Evolutionary conservation across 2,113 vertebrate genomes (phyloP), one percentile per base, ranked within the genome.

Genomic region (Setophaga kirtlandii): DNA sequence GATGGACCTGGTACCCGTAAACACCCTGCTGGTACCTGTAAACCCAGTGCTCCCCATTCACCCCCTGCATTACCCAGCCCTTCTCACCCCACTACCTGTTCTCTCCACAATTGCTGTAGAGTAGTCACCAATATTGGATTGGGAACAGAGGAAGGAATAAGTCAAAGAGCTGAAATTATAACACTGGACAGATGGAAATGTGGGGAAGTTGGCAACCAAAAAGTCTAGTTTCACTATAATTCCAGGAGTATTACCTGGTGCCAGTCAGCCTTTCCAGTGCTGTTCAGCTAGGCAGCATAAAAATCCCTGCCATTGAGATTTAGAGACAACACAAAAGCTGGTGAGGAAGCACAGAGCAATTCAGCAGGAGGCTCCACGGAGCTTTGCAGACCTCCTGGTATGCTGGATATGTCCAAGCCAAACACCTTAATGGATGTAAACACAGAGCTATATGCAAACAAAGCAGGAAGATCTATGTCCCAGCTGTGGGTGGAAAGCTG

Each of bases 351-450:
- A 42, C 5, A 76, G 21, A 85, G 41, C 35, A 50, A 63, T 82
- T 65, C 70, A 79, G 92, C 91, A 60, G 68, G 70, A 79, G 59
- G 79, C 59, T 75, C 76, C 65, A 44, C 4, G 18, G 63, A 91
- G 47, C 81, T 87, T 39, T 93, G 81, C 55, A 91, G 58, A 59
- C 52, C 70, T 83, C 84, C 93, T 89, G 53, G 58, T 46, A 62
- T 2, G 28, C 53, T 37, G 55, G 78, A 91, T 87, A 78, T 83
- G 79, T 3, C 5, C 86, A 86, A 95, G 85, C 37, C 67, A 74
- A 96, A 89, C 79, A 78, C 79, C 80, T 90, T 70, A 90, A 90
- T 12, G 67, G 55, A 83, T 64, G 60, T 73, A 86, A 86, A 90
- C 71, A 68, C 16, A 46, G 53, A 86, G 35, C n/a, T 78, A 37